Evolutionary conservation across 2,797 vertebrate species (phyloP).

Genomic region (Epinephelus malabaricus): DNA sequence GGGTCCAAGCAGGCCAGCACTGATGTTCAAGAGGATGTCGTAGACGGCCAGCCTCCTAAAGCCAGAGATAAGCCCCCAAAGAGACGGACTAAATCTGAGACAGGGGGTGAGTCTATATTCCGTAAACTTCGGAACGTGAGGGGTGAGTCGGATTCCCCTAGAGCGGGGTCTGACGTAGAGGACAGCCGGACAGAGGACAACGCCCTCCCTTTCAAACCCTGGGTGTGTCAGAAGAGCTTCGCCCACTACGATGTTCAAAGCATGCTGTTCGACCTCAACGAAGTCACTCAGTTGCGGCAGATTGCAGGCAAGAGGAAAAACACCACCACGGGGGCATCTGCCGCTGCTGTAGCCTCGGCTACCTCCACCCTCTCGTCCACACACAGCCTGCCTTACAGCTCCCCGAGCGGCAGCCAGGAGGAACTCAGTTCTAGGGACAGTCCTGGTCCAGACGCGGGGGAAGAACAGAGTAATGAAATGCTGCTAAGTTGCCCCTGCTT

Average conservation of each 20-base stretch:
- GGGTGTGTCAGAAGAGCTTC: constrained; percentile 95
- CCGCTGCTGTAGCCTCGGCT: constrained; percentile 93
- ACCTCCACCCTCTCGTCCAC: constrained; percentile 95
- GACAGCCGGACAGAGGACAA: constrained; percentile 92
- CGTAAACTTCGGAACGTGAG: constrained; percentile 94
- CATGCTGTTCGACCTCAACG: constrained; percentile 95
- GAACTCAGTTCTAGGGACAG: constrained; percentile 94
- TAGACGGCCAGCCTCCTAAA: constrained; percentile 86
- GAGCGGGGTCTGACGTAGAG: constrained; percentile 89
- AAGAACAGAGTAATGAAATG: constrained; percentile 95
- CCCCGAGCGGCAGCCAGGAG: constrained; percentile 96
- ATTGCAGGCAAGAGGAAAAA: constrained; percentile 94
- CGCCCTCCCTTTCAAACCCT: constrained; percentile 85
- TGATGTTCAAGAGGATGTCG: constrained; percentile 90
- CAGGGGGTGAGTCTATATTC: constrained; percentile 97
- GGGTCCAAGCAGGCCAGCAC: constrained; percentile 87
- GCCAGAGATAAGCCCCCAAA: constrained; percentile 95
- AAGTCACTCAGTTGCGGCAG: constrained; percentile 91
- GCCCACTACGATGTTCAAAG: constrained; percentile 98
- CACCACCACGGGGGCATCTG: constrained; percentile 95
- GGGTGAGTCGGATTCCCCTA: constrained; percentile 91
- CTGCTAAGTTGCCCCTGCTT: constrained; percentile 97
- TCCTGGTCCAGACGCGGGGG: constrained; percentile 89
- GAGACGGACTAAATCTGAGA: constrained; percentile 96
- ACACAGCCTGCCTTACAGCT: constrained; percentile 90